Percentiles rank a stretch among this genome's conserved stretches.
phyloP scores from a whole-genome alignment of 2,797 vertebrate genomes.

The Aphelocoma californica region DNA sequence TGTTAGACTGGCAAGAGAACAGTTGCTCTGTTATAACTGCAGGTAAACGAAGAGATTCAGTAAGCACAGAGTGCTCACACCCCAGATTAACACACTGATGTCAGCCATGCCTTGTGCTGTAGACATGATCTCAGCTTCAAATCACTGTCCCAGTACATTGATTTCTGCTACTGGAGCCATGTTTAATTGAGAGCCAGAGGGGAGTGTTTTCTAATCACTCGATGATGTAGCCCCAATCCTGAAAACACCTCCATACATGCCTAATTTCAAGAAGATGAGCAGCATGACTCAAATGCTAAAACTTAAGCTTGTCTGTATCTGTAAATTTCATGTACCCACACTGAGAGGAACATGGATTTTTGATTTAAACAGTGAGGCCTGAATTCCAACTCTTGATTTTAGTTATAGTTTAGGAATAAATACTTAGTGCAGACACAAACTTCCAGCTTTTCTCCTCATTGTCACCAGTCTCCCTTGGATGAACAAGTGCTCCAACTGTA shows the following conservation, averaged over 20 bases:
- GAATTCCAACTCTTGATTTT: not conserved
- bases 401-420: not conserved
- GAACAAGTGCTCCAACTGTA: not conserved
- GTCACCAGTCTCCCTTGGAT: not conserved
- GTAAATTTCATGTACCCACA: not conserved
- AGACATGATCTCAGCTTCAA: conserved; percentile 62
- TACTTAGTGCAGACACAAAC: not conserved
- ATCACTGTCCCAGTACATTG: not conserved
- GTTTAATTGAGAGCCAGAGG: conserved; percentile 60
- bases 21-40: not conserved
- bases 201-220: conserved; percentile 51
- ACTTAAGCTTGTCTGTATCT: conserved; percentile 37
- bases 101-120: conserved; percentile 7
- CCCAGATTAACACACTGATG: conserved; percentile 38
- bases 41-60: conserved; percentile 19
- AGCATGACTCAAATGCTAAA: conserved; percentile 50
- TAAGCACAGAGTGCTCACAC: not conserved
- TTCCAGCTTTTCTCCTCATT: not conserved
- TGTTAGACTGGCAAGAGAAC: conserved; percentile 15
- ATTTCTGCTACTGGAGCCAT: conserved; percentile 51
- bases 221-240: not conserved
- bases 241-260: conserved; percentile 49
- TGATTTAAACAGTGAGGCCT: not conserved
- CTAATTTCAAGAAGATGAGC: conserved; percentile 37
- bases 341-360: not conserved